Evolutionary conservation across 2,888 invertebrate genomes (phyloP).

Genomic region (Leptinotarsa peninsularis): DNA sequence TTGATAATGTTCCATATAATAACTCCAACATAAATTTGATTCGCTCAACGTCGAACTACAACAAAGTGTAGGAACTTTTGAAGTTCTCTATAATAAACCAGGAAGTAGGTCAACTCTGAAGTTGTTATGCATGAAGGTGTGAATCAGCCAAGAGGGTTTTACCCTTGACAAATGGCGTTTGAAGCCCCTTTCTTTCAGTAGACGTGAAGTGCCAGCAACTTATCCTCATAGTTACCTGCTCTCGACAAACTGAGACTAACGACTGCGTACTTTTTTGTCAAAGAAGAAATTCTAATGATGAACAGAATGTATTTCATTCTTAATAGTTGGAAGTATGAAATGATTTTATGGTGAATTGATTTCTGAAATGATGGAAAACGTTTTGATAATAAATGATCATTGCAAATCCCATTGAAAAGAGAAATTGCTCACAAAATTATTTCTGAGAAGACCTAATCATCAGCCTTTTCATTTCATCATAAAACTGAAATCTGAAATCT

Average conservation of each 20-base stretch:
- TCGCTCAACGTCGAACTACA: not conserved
- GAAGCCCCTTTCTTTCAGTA: slow-evolving; percentile 10
- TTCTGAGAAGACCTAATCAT: too few relatives aligned
- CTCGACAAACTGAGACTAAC: slow-evolving; percentile 19
- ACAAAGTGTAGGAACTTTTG: not conserved
- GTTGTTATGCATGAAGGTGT: slow-evolving; percentile 28
- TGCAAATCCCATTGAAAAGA: too few relatives aligned
- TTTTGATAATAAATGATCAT: too few relatives aligned
- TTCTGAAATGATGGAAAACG: too few relatives aligned
- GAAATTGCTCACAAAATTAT: too few relatives aligned
- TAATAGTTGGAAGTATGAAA: not conserved
- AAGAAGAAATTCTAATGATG: not conserved
- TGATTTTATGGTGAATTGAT: too few relatives aligned
- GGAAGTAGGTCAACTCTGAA: slow-evolving; percentile 23
- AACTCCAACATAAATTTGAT: not conserved
- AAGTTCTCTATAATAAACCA: slow-evolving; percentile 7
- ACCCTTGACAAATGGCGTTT: slow-evolving; percentile 22
- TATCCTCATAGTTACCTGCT: slow-evolving; percentile 16
- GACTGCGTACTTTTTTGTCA: not conserved
- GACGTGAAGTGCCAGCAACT: slow-evolving; percentile 22
- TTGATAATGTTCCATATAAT: too few relatives aligned
- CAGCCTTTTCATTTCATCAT: too few relatives aligned
- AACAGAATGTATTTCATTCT: not conserved
- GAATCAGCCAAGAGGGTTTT: slow-evolving; percentile 26
- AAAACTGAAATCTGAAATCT: too few relatives aligned